Evolutionary conservation across 2,888 invertebrate genomes (phyloP).

Genomic region (Andrena chrysosceles): DNA sequence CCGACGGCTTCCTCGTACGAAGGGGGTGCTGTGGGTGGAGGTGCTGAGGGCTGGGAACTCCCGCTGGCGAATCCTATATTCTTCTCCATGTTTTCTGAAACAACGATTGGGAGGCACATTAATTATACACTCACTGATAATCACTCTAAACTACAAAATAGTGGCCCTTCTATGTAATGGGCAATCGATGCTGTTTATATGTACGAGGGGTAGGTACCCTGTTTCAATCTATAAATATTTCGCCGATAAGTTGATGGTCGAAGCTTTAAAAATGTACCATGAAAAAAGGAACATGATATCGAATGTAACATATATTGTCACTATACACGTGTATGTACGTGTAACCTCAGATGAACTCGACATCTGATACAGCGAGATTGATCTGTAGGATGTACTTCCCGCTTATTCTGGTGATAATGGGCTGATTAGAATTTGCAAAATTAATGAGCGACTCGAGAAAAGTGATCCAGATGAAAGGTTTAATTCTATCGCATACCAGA

Average conservation of each 20-base stretch:
- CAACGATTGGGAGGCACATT: background rate
- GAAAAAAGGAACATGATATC: too few species aligned
- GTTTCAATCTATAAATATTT: slow-evolving; percentile 7
- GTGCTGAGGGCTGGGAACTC: slow-evolving; percentile 60
- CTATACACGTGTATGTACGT: too few species aligned
- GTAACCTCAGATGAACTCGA: background rate
- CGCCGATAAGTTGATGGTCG: background rate
- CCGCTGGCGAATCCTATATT: slow-evolving; percentile 30
- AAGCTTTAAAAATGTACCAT: background rate
- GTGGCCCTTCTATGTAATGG: background rate
- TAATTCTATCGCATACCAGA: background rate
- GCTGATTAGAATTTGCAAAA: background rate
- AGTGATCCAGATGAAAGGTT: background rate
- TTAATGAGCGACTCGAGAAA: background rate
- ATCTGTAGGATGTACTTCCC: too few species aligned
- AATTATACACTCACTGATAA: background rate
- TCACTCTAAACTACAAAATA: background rate
- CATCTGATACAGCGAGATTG: background rate
- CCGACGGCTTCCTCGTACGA: slow-evolving; percentile 81
- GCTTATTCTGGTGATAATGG: background rate
- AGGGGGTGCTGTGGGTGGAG: slow-evolving; percentile 78
- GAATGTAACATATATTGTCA: too few species aligned
- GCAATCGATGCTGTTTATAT: background rate
- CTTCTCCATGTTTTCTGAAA: slow-evolving; percentile 52
- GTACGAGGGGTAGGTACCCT: background rate